Conservation (phyloP, 1,140 invertebrate species). For the Euura lappo region DNA sequence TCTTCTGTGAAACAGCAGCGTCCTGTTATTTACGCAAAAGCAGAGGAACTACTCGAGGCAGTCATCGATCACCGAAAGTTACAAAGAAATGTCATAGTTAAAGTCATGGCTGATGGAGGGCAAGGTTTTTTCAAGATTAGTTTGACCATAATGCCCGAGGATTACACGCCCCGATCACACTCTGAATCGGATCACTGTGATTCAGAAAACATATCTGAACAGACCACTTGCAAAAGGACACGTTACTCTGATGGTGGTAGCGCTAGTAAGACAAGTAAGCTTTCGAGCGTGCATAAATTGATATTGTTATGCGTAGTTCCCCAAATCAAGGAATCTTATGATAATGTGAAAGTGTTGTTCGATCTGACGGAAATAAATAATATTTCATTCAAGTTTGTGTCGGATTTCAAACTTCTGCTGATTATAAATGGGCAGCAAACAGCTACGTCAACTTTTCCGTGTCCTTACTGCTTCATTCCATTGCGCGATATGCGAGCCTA, state of each 20-base stretch:
- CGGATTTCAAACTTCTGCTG: conserved; percentile 24
- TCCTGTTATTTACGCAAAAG: conserved; percentile 17
- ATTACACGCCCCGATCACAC: background rate
- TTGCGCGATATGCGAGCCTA: conserved; percentile 13
- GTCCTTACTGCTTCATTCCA: conserved; percentile 17
- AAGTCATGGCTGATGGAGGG: conserved; percentile 20
- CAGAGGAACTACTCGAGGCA: conserved; percentile 15
- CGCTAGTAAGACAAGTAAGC: background rate
- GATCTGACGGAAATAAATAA: conserved; percentile 20
- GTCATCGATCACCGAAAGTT: conserved; percentile 15
- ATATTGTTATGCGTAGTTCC: conserved; percentile 20
- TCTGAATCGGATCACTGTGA: no score
- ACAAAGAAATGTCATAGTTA: conserved; percentile 14
- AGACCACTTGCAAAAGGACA: no score
- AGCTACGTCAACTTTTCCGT: conserved; percentile 20
- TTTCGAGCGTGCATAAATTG: conserved; percentile 19
- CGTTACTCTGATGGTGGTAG: background rate
- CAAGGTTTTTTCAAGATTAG: conserved; percentile 23
- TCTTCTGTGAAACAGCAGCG: background rate
- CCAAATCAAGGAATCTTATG: conserved; percentile 20
- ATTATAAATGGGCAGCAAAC: conserved; percentile 25
- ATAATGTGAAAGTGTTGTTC: conserved; percentile 20
- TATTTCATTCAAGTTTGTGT: conserved; percentile 20
- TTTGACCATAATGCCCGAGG: conserved; percentile 18
- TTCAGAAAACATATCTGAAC: no score